These are phyloP conservation scores for Crax fasciolata DNA, from an alignment of 2,797 vertebrate species.

Conservation along the genomic window DNA sequence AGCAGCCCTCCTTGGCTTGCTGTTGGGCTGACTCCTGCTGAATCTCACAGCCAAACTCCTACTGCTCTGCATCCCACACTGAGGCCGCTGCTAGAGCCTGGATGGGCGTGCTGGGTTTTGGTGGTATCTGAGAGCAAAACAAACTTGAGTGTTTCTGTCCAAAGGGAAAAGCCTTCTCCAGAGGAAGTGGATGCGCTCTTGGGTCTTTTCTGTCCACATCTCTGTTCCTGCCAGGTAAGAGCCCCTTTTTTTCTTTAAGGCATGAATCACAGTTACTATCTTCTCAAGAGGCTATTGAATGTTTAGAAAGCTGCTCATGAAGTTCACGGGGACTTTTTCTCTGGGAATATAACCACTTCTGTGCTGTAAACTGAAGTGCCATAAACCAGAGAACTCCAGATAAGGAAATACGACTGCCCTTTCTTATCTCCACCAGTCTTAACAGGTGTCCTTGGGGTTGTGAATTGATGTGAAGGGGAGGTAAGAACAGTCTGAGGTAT, in stretches of 20 bases:
- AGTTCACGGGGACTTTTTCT: neutral
- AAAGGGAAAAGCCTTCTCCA: neutral
- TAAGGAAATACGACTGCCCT: conserved; percentile 32
- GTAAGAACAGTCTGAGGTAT: neutral
- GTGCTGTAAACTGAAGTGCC: neutral
- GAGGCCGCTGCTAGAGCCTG: neutral
- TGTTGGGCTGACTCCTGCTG: rapidly evolving
- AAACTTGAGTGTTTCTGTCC: neutral
- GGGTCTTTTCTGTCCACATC: neutral
- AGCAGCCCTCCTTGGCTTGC: neutral
- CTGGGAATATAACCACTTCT: conserved; percentile 15
- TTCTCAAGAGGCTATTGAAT: neutral
- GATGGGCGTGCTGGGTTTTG: neutral
- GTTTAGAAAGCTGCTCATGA: neutral
- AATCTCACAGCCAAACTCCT: neutral
- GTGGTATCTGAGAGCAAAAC: neutral
- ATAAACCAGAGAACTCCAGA: conserved; percentile 16
- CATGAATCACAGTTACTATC: neutral
- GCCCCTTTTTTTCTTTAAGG: neutral
- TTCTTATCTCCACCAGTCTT: neutral
- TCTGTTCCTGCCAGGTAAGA: neutral
- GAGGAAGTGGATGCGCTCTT: neutral
- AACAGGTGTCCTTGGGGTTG: conserved; percentile 29
- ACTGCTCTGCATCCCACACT: neutral
- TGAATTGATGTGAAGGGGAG: conserved; percentile 1